Conservation (phyloP, 1,140 invertebrate species). For the Acromyrmex echinatior region DNA sequence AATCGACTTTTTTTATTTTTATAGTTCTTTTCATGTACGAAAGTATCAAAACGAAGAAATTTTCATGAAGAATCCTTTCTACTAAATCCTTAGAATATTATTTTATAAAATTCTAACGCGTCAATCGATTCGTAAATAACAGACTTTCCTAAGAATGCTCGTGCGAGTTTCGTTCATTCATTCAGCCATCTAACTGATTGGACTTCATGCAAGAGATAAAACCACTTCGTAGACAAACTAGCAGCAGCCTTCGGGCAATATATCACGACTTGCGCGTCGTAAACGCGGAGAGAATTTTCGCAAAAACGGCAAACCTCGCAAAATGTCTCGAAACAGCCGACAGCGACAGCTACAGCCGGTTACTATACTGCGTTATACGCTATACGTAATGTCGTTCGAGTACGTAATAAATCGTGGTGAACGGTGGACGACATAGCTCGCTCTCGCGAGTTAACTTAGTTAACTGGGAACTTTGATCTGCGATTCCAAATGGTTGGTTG, state of each 20-base stretch:
- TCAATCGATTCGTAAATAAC: neutral
- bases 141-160: neutral
- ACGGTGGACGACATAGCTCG: slow-evolving; percentile 18
- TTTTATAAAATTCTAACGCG: neutral
- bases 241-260: slow-evolving; percentile 10
- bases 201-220: slow-evolving; percentile 3
- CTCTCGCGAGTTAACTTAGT: slow-evolving; percentile 68
- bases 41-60: neutral
- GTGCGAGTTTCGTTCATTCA: neutral
- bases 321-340: slow-evolving; percentile 44
- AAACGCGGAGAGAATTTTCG: slow-evolving; percentile 37
- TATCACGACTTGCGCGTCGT: slow-evolving; percentile 29
- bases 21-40: neutral
- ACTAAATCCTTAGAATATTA: neutral
- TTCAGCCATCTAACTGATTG: neutral
- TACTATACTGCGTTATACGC: neutral
- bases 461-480: slow-evolving; percentile 79
- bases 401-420: slow-evolving; percentile 56
- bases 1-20: neutral
- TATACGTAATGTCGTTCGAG: slow-evolving; percentile 31
- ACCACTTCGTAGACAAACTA: slow-evolving; percentile 38
- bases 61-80: neutral
- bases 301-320: slow-evolving; percentile 42
- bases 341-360: neutral
- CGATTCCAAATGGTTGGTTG: slow-evolving; percentile 69